Evolutionary conservation across 2,888 invertebrate species (phyloP).

Genomic region (Aquatica leii): DNA sequence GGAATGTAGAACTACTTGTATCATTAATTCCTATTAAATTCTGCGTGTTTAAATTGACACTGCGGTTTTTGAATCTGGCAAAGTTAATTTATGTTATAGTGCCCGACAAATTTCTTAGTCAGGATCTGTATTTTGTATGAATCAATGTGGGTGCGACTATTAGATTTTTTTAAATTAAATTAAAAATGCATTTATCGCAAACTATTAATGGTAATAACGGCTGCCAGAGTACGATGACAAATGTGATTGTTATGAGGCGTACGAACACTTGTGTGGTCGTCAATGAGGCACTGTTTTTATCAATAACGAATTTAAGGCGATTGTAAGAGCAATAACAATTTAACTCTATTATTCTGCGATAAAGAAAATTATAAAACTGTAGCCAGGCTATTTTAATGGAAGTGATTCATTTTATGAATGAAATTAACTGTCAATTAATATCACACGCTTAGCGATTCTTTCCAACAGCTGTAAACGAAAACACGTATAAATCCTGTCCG

Average conservation of each 20-base stretch:
- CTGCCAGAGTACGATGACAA: not conserved
- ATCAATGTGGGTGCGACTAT: not conserved
- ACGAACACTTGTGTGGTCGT: slow-evolving; percentile 29
- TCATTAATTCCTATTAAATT: slow-evolving; percentile 12
- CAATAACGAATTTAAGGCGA: slow-evolving; percentile 19
- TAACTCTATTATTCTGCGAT: slow-evolving; percentile 13
- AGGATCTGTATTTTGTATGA: not conserved
- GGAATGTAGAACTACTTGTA: slow-evolving; percentile 4
- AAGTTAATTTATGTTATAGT: not conserved
- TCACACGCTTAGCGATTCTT: slow-evolving; percentile 11
- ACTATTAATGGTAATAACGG: not conserved
- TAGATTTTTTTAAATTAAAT: not conserved
- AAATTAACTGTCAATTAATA: slow-evolving; percentile 25
- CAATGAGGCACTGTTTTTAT: slow-evolving; percentile 19
- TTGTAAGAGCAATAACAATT: slow-evolving; percentile 12
- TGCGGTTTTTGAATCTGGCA: slow-evolving; percentile 10
- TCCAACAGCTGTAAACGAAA: slow-evolving; percentile 27
- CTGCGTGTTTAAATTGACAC: slow-evolving; percentile 2
- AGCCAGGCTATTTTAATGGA: no score
- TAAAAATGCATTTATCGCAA: not conserved
- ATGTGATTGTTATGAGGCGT: slow-evolving; percentile 33
- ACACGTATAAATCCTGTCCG: slow-evolving; percentile 27
- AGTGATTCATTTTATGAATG: slow-evolving; percentile 26
- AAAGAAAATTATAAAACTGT: slow-evolving; percentile 15
- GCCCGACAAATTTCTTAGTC: not conserved